Evolutionary conservation across 2,113 vertebrate species (phyloP), one percentile per base, ranked within the genome.

Genomic region (Marmota flaviventris): DNA sequence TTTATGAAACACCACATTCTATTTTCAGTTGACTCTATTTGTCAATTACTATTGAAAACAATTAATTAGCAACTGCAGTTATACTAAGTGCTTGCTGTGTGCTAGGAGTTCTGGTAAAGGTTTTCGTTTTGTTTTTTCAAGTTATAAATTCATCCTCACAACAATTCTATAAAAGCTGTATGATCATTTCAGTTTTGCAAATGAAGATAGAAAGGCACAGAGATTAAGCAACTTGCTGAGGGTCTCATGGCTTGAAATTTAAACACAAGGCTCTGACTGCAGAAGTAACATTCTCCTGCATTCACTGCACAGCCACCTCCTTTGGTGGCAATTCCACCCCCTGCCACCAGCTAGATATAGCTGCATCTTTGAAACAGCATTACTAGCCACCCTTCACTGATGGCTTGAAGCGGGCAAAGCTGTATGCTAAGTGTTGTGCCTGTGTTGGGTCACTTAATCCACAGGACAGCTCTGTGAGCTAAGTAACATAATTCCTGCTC

Each of bases 101-200:
- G 48, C 67, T 45, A 48, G 17, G 10, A 82, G 25, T 56, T 78
- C 75, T 70, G 20, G 37, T 53, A 37, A 81, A n/a, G 61, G 39
- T 51, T 69, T 76, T 87, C n/a, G 45, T 45, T 85, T 85, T 79
- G 2, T 51, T 83, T 67, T 39, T 87, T 63, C 22, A 53, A 32
- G 67, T 92, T 76, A 94, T 39, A 92, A 88, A 61, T 75, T 63
- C 75, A 87, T 87, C 18, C 93, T 88, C 67, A 39, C 42, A 72
- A 69, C 18, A 91, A 93, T 89, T 70, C 69, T 96, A 37, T 18
- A 12, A 75, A 83, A 37, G 45, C 42, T 70, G 45, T 75, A 42
- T 56, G n/a, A 20, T 8, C 65, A 37, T 29, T 42, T 96, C 75
- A 42, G 7, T 72, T 77, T 27, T 91, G 20, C 29, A 88, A 91